A percentile compares a stretch with the other conserved stretches of the same genome.
Conservation (phyloP, 2,113 vertebrate genomes). For the Cnemophilus loriae region DNA sequence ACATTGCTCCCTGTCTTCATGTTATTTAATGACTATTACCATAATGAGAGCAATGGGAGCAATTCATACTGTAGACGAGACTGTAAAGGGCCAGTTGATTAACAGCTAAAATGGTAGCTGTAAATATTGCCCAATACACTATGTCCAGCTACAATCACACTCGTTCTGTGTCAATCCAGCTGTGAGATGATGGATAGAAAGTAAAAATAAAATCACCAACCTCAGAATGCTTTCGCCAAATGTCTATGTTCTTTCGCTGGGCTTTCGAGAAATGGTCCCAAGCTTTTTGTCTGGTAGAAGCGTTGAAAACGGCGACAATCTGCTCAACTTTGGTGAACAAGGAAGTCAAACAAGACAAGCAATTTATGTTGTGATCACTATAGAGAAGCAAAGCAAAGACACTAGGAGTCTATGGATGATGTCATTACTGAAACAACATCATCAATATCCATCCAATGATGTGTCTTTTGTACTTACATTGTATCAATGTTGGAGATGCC, state of each 20-base stretch:
- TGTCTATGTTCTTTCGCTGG: conserved; percentile 99
- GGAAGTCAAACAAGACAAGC: conserved; percentile 98
- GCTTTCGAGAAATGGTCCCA: conserved; percentile 99
- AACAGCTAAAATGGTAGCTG: conserved; percentile 22
- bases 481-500: conserved; percentile 74
- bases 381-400: conserved; percentile 86
- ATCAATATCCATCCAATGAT: conserved; percentile 76
- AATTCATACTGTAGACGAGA: neutral
- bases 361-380: conserved; percentile 92
- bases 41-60: conserved; percentile 41
- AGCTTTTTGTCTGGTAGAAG: conserved; percentile 97
- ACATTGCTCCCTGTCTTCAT: conserved; percentile 13
- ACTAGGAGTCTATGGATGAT: conserved; percentile 82
- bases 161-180: conserved; percentile 70
- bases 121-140: conserved; percentile 37
- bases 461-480: conserved; percentile 84
- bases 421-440: conserved; percentile 72
- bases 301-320: conserved; percentile 98
- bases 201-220: conserved; percentile 87
- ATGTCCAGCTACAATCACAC: conserved; percentile 59
- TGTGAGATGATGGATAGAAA: conserved; percentile 78
- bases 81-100: neutral
- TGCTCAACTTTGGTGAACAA: conserved; percentile 98
- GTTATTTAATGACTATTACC: conserved; percentile 37
- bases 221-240: conserved; percentile 99